Base-by-base conservation (phyloP, 2,888 invertebrate species). In the Drosophila meridiana region DNA sequence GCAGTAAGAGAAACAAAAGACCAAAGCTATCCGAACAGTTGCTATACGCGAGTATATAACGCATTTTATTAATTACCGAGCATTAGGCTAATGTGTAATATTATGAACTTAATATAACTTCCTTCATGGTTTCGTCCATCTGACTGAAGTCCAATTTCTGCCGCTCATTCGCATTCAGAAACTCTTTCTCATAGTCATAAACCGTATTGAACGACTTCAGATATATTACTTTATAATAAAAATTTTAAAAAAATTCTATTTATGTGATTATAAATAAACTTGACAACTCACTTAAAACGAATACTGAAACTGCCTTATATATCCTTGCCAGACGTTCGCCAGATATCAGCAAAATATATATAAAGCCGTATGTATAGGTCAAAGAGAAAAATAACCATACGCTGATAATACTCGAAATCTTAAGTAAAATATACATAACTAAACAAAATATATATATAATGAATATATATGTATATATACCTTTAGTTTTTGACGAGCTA, bases 101-200 rank as follows among this genome's bases (percentile, higher is more conserved):
- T 43, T 11, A 65, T 69, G 52, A 47, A 40, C 30, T 13, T 34
- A 11, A 8, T 26, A 11, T 9, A 36, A 32, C 8, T 26, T 8
- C 8, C 3, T 2, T 8, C 1, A 0, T 6, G n/a, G 6, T 5
- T 14, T 47, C 11, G 14, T 32, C 9, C 28, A 40, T 13, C n/a
- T 52, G 11, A 26, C 11, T 61, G 3, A 26, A 30, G 2, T 38
- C 30, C n/a, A 36, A 3, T 7, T 6, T 7, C 32, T 42, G 30
- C 14, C 8, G 9, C 9, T 45, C 45, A 11, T 14, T 26, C n/a
- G 45, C n/a, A 8, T 47, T 38, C 26, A 45, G 36, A 34, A 40
- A 34, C 30, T 53, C 26, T 32, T 40, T 47, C 26, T 32, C 38
- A n/a, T 26, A 52, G 36, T 60, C 52, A 36, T 52, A 52, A 36